phyloP scores from a whole-genome alignment of 1,140 invertebrate genomes.

The Phymorhynchus buccinoides region DNA sequence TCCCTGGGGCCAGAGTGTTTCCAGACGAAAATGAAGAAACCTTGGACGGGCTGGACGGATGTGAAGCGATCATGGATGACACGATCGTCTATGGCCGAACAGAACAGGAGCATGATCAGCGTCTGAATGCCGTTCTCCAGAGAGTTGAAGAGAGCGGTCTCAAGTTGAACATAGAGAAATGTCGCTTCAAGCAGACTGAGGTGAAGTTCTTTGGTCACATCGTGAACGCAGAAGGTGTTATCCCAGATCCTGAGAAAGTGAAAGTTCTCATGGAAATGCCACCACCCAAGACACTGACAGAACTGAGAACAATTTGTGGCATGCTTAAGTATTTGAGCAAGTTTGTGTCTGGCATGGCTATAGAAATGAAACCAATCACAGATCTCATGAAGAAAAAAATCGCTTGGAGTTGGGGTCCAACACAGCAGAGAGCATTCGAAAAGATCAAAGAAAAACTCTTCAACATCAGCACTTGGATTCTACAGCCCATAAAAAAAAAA shows the following conservation, averaged over 20 bases:
- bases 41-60: conserved; percentile 38
- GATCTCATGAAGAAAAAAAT: conserved; percentile 41
- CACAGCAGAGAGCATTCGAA: conserved; percentile 40
- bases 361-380: conserved; percentile 41
- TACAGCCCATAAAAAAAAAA: conserved; percentile 47
- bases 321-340: conserved; percentile 52
- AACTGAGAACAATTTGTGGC: conserved; percentile 26
- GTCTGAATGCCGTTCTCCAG: conserved; percentile 55
- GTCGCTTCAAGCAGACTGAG: conserved; percentile 55
- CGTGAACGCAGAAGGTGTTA: conserved; percentile 29
- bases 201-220: conserved; percentile 44
- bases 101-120: conserved; percentile 50
- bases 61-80: conserved; percentile 55
- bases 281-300: conserved; percentile 53
- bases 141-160: conserved; percentile 53
- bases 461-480: conserved; percentile 40
- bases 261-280: conserved; percentile 52
- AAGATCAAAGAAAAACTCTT: conserved; percentile 39
- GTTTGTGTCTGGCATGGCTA: conserved; percentile 40
- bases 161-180: conserved; percentile 68
- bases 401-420: conserved; percentile 39
- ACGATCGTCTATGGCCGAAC: conserved; percentile 54
- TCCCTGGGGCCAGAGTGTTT: neutral
- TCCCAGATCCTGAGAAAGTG: conserved; percentile 67
- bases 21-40: conserved; percentile 41